Evolutionary conservation across 2,888 invertebrate genomes (phyloP).

Genomic region (Lordiphosa fenestrarum): DNA sequence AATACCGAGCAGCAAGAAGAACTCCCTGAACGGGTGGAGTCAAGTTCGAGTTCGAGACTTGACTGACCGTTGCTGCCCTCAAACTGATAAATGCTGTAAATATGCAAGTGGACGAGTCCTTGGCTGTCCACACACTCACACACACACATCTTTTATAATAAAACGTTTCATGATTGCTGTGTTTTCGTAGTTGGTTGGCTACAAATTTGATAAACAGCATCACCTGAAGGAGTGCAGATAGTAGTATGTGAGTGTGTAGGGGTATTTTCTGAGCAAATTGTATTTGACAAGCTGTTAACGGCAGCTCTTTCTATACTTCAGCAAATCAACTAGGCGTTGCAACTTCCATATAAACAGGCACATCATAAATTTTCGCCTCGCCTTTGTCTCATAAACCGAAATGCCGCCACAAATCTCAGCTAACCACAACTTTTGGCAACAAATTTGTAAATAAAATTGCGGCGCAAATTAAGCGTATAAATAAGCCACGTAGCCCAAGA

Average conservation of each 20-base stretch:
- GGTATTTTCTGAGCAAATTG: conserved; percentile 36
- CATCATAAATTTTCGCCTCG: conserved; percentile 8
- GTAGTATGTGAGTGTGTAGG: conserved; percentile 17
- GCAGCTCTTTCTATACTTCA: conserved; percentile 18
- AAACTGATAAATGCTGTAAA: conserved; percentile 56
- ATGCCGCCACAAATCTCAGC: conserved; percentile 65
- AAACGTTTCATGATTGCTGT: conserved; percentile 68
- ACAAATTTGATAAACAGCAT: conserved; percentile 50
- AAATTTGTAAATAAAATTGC: conserved; percentile 78
- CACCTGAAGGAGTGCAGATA: conserved; percentile 2
- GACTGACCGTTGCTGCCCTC: conserved; percentile 24
- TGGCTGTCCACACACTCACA: no score
- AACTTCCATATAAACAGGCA: conserved; percentile 55
- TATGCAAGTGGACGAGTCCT: conserved; percentile 42
- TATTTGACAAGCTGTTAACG: conserved; percentile 66
- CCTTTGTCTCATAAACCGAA: conserved; percentile 70
- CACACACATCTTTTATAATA: conserved; percentile 49
- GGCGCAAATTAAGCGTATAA: conserved; percentile 79
- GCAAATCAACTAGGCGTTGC: conserved; percentile 61
- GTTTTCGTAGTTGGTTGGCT: conserved; percentile 43
- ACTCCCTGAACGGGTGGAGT: conserved; percentile 36
- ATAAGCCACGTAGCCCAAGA: conserved; percentile 61
- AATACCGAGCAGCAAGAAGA: background rate
- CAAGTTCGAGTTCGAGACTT: conserved; percentile 46
- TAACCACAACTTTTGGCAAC: conserved; percentile 55